Evolutionary conservation across 2,113 vertebrate genomes (phyloP), one percentile per base, ranked within the genome.

Genomic region (Morone chrysops): DNA sequence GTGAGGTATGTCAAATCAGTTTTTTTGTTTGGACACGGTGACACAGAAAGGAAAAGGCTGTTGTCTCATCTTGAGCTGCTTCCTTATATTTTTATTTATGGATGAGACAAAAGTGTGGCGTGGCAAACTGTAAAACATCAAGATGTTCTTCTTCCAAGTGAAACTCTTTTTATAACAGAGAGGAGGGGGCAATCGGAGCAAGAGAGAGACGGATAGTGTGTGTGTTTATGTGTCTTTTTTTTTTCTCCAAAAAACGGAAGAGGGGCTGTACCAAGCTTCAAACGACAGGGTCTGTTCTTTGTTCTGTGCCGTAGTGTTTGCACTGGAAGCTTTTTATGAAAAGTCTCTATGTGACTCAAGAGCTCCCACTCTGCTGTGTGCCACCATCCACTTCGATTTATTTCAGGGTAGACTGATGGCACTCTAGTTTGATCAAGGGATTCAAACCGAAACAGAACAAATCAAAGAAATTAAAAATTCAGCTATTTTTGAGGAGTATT

Each of bases 311-410:
- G 45, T 51, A 63, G 72, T 84, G 79, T 89, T 85, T 90, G 71
- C 86, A 82, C 63, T 79, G 69, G 86, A 80, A 70, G 85, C 68
- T 71, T 87, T 92, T 82, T 68, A 78, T 85, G 69, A 89, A 87
- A 80, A 89, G 57, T 88, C 86, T 70, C 70, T 88, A 70, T 76
- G 7, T 83, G 87, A 82, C 86, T 90, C 73, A 72, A 89, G 68
- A 86, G 89, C 85, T 83, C 81, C 69, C 83, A 84, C 66, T 87
- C 84, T 70, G 72, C 82, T 80, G 71, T 72, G 20, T 17, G 63
- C 73, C 41, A 80, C 78, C 59, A 73, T 81, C 78, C 78, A 70
- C 82, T 86, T 75, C 4, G 0, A 81, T 86, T 89, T 80, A 81
- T 87, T 84, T 79, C 76, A 78, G 71, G 73, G 59, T 63, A 75